Percentiles rank a stretch among this genome's conserved stretches.
Evolutionary conservation across 2,113 vertebrate genomes (phyloP).

Genomic region (Mobula birostris): DNA sequence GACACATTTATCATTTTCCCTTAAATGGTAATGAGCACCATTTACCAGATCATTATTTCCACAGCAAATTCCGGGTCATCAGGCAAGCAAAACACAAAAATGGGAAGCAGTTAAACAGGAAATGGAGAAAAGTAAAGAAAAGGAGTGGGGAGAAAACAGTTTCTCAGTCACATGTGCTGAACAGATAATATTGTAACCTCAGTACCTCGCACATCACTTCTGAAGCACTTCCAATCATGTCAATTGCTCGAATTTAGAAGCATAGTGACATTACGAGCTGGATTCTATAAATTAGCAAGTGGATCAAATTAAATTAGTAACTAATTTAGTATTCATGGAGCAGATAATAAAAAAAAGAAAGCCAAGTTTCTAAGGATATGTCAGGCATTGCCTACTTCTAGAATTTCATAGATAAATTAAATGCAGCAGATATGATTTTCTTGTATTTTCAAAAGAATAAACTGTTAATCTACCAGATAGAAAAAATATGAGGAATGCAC

Average conservation of each 20-base stretch:
- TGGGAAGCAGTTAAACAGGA: background rate
- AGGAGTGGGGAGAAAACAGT: no score
- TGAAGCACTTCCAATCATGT: no score
- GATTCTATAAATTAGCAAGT: background rate
- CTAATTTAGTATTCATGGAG: background rate
- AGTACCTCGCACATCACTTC: no score
- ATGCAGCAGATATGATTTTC: background rate
- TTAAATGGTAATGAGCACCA: no score
- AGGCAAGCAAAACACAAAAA: background rate
- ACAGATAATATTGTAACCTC: no score
- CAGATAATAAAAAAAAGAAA: background rate
- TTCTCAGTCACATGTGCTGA: no score
- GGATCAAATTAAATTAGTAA: background rate
- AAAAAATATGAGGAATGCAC: background rate
- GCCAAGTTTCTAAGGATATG: background rate
- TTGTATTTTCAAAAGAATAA: background rate
- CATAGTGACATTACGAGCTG: background rate
- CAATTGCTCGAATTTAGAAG: no score
- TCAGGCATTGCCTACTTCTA: background rate
- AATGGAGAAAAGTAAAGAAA: background rate
- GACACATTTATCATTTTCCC: no score
- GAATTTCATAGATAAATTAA: background rate
- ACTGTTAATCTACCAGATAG: background rate
- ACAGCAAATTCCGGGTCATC: no score
- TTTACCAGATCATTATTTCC: no score